Evolutionary conservation across 2,888 invertebrate genomes (phyloP).

Genomic region (Peribatodes rhomboidaria): DNA sequence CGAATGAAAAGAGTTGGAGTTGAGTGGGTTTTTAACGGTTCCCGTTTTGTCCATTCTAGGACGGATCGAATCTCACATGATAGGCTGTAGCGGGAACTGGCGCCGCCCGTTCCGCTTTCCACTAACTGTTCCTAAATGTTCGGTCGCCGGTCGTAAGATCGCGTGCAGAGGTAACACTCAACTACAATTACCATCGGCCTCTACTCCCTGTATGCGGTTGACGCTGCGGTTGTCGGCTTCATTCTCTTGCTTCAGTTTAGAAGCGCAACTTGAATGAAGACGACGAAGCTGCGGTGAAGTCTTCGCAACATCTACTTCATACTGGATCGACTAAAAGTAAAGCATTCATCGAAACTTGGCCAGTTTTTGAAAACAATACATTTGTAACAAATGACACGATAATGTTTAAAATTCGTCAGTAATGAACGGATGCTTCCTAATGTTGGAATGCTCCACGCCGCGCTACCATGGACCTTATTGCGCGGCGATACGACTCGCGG

Average conservation of each 20-base stretch:
- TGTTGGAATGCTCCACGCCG: too few species aligned
- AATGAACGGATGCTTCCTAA: too few species aligned
- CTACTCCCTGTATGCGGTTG: not conserved
- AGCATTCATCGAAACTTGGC: too few species aligned
- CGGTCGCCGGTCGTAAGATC: not conserved
- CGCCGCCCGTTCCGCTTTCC: conserved; percentile 8
- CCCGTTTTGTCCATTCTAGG: conserved; percentile 21
- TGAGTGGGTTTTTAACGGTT: conserved; percentile 4
- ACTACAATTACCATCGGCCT: conserved; percentile 1
- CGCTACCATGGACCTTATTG: too few species aligned
- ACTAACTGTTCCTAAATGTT: conserved; percentile 5
- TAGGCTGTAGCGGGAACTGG: conserved; percentile 3
- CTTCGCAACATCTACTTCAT: not conserved
- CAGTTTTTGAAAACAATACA: too few species aligned
- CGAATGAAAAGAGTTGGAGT: not conserved
- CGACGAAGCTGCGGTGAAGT: not conserved
- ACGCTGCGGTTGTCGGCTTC: not conserved
- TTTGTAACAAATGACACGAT: too few species aligned
- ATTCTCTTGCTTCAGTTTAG: not conserved
- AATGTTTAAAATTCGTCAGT: too few species aligned
- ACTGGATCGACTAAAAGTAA: not conserved
- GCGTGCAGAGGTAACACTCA: conserved; percentile 4
- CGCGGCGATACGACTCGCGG: too few species aligned
- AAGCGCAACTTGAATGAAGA: not conserved
- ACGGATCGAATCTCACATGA: conserved; percentile 18